These are phyloP conservation scores for Porites australiensis DNA, from an alignment of 64 coral and sea anemone species.

Conservation along the genomic window DNA sequence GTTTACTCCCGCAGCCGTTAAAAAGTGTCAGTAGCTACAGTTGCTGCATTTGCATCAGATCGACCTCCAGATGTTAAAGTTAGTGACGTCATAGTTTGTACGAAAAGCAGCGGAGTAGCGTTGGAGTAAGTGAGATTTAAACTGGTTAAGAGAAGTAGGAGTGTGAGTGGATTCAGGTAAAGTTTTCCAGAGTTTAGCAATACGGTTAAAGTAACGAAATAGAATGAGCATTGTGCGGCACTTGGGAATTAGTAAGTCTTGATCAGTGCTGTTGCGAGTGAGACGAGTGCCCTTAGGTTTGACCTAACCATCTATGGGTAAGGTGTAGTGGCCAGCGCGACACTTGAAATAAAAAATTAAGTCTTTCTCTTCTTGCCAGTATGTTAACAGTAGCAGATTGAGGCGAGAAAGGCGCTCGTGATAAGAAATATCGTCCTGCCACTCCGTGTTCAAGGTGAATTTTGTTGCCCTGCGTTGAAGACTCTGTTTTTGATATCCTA, in stretches of 20 bases:
- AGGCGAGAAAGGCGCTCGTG: no score
- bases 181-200: conserved; percentile 35
- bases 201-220: conserved; percentile 26
- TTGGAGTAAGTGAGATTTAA: conserved; percentile 32
- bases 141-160: no score
- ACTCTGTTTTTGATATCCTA: conserved; percentile 14
- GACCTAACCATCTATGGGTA: conserved; percentile 3
- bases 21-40: no score
- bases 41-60: no score
- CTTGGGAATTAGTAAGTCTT: no score
- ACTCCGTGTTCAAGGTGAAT: no score
- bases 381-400: conserved; percentile 42
- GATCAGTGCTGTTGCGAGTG: no score
- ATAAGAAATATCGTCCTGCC: conserved; percentile 43
- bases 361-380: conserved; percentile 58
- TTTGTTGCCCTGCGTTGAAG: conserved; percentile 51
- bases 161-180: no score
- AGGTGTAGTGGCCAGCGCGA: no score
- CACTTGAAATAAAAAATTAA: conserved; percentile 54
- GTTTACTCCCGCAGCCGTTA: no score
- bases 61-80: no score
- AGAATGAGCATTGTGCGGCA: conserved; percentile 42
- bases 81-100: no score
- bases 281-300: conserved; percentile 44
- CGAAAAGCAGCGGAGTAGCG: conserved; percentile 10